These are phyloP conservation scores for Nymphalis io DNA, from an alignment of 1,140 invertebrate species.

Conservation along the genomic window DNA sequence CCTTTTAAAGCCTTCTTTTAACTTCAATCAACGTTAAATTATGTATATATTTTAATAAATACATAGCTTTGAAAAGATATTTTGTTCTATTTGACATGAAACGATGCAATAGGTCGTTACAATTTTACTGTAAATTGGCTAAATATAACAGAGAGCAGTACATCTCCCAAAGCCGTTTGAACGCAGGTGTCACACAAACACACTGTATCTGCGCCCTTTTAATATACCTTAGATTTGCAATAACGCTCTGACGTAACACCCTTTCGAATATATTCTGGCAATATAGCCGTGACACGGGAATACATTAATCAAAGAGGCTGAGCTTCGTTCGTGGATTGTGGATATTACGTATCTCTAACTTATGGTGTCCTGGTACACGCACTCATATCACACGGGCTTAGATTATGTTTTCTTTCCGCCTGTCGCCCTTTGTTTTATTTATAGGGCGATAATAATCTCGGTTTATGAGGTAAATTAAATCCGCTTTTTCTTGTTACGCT, in stretches of 20 bases:
- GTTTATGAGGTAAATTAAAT: constrained; percentile 32
- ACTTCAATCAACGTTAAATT: no score
- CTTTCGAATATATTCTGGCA: constrained; percentile 62
- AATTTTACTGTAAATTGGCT: constrained; percentile 27
- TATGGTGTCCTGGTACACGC: constrained; percentile 61
- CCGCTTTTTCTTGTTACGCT: neutral
- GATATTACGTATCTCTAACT: constrained; percentile 68
- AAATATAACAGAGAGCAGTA: constrained; percentile 27
- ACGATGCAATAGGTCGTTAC: neutral
- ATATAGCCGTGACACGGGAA: constrained; percentile 67
- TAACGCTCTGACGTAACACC: constrained; percentile 63
- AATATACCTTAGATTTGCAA: constrained; percentile 76
- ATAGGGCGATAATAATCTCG: constrained; percentile 43
- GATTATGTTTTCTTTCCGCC: constrained; percentile 51
- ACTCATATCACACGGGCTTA: constrained; percentile 50
- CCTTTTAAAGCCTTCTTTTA: no score
- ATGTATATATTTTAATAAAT: no score
- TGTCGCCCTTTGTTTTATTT: constrained; percentile 48
- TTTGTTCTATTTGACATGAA: neutral
- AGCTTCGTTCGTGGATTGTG: constrained; percentile 56
- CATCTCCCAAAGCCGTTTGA: constrained; percentile 40
- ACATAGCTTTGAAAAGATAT: neutral
- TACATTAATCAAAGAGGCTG: constrained; percentile 70
- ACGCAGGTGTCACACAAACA: constrained; percentile 61
- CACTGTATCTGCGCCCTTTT: constrained; percentile 56